Evolutionary conservation across 2,113 vertebrate species (phyloP).

Genomic region (Rhodinocichla rosea): DNA sequence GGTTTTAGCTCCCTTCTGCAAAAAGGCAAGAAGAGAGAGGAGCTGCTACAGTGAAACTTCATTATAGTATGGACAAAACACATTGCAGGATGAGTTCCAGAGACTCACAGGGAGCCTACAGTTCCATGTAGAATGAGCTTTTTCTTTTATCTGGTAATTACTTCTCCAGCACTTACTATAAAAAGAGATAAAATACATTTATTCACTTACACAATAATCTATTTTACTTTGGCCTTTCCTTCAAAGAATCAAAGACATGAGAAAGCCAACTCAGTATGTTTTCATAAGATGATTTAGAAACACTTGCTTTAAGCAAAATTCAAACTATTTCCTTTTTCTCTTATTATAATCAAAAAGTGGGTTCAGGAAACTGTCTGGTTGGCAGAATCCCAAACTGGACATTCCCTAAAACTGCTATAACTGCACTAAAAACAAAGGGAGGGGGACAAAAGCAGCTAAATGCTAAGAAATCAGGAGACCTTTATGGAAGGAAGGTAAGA

Average conservation of each 20-base stretch:
- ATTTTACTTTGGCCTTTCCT: not conserved
- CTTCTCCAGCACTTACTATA: not conserved
- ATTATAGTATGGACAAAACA: accelerated
- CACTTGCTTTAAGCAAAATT: not conserved
- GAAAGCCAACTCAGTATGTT: not conserved
- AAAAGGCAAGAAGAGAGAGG: not conserved
- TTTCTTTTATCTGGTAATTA: not conserved
- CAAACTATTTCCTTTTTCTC: not conserved
- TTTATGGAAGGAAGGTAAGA: not conserved
- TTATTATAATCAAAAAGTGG: not conserved
- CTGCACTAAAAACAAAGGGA: not conserved
- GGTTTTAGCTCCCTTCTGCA: not conserved
- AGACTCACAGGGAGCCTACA: not conserved
- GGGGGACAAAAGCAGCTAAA: not conserved
- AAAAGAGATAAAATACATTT: not conserved
- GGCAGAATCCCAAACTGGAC: not conserved
- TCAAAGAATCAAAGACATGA: not conserved
- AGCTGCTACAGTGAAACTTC: not conserved
- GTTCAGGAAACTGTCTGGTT: not conserved
- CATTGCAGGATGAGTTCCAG: not conserved
- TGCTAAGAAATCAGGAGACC: not conserved
- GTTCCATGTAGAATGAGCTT: not conserved
- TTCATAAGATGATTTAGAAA: not conserved
- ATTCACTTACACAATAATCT: not conserved
- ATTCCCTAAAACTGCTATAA: not conserved